These are phyloP conservation scores for Lasius platythorax DNA, from an alignment of 2,888 invertebrate species.

Conservation along the genomic window DNA sequence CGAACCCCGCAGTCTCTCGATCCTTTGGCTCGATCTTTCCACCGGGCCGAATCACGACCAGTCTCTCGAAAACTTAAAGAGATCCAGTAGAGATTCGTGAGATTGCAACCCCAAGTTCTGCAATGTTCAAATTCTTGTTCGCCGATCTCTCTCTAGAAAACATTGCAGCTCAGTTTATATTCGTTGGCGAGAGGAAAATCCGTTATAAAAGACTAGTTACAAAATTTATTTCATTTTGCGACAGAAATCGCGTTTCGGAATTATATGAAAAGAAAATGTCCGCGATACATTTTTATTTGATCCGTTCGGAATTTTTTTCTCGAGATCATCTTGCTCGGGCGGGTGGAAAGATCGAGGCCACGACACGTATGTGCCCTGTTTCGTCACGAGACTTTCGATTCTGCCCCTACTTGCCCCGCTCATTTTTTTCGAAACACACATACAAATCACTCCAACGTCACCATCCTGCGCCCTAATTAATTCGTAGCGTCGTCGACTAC, in stretches of 20 bases:
- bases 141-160: background rate
- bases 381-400: conserved; percentile 62
- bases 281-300: background rate
- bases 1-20: conserved; percentile 78
- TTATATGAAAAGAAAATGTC: background rate
- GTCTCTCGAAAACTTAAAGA: background rate
- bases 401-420: conserved; percentile 57
- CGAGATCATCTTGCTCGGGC: conserved; percentile 25
- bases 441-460: conserved; percentile 69
- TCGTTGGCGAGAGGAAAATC: background rate
- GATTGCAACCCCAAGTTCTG: background rate
- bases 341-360: conserved; percentile 58
- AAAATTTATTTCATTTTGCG: too few species aligned
- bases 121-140: background rate
- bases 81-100: background rate
- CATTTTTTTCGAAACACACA: conserved; percentile 73
- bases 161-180: background rate
- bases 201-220: background rate
- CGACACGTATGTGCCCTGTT: conserved; percentile 74
- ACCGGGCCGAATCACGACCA: conserved; percentile 50
- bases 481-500: conserved; percentile 75
- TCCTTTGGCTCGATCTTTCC: conserved; percentile 53
- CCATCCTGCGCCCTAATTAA: conserved; percentile 69
- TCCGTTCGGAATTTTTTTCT: background rate
- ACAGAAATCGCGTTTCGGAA: background rate